Evolutionary conservation across 2,888 invertebrate genomes (phyloP).

Genomic region (Macaria notata): DNA sequence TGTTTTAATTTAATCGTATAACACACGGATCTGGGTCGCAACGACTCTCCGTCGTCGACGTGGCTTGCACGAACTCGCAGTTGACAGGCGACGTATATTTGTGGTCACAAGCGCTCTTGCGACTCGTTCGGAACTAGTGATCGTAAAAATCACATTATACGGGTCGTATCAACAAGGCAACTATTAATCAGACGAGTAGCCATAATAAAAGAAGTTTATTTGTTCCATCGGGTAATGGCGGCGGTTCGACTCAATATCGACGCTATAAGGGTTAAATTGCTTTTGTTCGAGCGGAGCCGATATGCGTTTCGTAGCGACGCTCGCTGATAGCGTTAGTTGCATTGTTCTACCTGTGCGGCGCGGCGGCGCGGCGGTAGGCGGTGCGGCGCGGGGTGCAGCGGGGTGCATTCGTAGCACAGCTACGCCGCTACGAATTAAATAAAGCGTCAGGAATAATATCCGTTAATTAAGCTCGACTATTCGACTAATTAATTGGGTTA

Average conservation of each 20-base stretch:
- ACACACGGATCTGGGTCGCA: conserved; percentile 23
- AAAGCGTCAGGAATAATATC: conserved; percentile 9
- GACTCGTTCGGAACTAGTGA: conserved; percentile 20
- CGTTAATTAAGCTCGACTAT: conserved; percentile 20
- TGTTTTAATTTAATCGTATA: conserved; percentile 25
- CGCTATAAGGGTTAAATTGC: conserved; percentile 13
- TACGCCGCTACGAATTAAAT: conserved; percentile 7
- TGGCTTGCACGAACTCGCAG: conserved; percentile 5
- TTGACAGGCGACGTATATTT: conserved; percentile 10
- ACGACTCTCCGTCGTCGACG: conserved; percentile 5
- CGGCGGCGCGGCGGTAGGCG: too few species aligned
- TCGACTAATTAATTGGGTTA: conserved; percentile 22
- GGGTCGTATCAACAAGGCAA: conserved; percentile 21
- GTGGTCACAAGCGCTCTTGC: conserved; percentile 18
- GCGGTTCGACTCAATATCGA: conserved; percentile 10
- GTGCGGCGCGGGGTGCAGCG: conserved; percentile 1
- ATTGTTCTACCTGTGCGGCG: neutral
- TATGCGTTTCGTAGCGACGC: neutral
- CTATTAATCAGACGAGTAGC: conserved; percentile 25
- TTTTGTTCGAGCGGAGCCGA: neutral
- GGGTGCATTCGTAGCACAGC: neutral
- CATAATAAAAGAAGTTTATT: conserved; percentile 22
- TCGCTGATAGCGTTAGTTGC: conserved; percentile 1
- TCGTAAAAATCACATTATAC: conserved; percentile 26
- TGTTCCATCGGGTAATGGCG: conserved; percentile 13